Evolutionary conservation across 2,797 vertebrate genomes (phyloP).

Genomic region (Chloroceryle amazona): DNA sequence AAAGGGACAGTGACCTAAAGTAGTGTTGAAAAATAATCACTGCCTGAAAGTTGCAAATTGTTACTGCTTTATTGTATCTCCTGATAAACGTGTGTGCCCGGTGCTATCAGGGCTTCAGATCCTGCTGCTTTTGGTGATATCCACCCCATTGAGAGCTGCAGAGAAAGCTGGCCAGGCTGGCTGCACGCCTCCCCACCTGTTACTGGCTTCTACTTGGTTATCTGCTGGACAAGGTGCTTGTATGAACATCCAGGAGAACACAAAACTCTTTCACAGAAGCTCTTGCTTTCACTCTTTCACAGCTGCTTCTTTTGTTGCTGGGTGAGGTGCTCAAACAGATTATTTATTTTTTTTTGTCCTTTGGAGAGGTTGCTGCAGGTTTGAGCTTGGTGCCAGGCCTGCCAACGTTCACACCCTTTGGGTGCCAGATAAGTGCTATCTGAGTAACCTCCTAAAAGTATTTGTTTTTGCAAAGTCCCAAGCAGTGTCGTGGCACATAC

Average conservation of each 20-base stretch:
- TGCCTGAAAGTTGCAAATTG: neutral
- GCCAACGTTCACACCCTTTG: fast-evolving
- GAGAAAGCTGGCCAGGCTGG: neutral
- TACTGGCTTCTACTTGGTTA: too few species aligned
- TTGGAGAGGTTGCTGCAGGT: neutral
- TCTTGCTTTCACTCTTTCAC: neutral
- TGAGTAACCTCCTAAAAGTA: neutral
- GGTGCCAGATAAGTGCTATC: neutral
- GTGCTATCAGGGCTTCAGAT: neutral
- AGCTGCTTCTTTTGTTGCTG: neutral
- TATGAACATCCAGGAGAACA: fast-evolving
- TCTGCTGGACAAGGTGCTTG: neutral
- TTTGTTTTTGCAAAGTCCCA: neutral
- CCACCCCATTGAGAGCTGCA: neutral
- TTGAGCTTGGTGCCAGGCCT: neutral
- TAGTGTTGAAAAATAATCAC: neutral
- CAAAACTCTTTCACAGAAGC: neutral
- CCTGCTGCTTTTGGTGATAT: neutral
- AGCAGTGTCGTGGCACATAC: neutral
- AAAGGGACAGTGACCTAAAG: neutral
- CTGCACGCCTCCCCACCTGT: neutral
- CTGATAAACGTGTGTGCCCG: neutral
- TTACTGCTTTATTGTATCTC: neutral
- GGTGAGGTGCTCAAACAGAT: neutral
- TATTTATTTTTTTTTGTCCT: neutral